Base-by-base conservation (phyloP, 2,797 vertebrate species). In the Lepilemur ruficaudatus region DNA sequence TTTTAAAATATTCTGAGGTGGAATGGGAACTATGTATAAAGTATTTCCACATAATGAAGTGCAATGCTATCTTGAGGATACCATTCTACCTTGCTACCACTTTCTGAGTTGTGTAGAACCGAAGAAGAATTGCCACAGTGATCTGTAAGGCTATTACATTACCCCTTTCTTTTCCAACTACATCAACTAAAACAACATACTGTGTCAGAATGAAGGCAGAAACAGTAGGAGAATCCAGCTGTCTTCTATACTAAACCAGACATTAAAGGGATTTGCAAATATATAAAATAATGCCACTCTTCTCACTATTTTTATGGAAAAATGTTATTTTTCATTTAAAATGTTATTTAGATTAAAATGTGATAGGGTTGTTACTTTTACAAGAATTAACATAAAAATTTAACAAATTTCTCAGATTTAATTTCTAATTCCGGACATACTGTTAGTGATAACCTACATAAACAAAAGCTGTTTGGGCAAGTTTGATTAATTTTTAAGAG, bases 251-350 rank as follows among this genome's bases (percentile, higher is more conserved):
- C 41, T 48, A 91, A 91, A 43, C 15, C 35, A 81, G 59, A 73
- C 7, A 65, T 65, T 81, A 72, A 80, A 90, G 22, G 13, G 23
- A 88, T 80, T 81, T 81, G 35, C 2, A 79, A 81, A 85, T 85
- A 50, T 82, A 55, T 50, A 61, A 25, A 95, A 63, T 1, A 81
- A 75, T 72, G 59, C 8, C 18, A 78, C 73, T 86, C 55, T 75
- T 83, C 59, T 76, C 73, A 76, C 32, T 87, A 57, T 32, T 69
- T 67, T 85, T 75, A 2, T 69, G 28, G 4, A 2, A 30, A 57
- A 89, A 89, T 84, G 52, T 7, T 89, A 86, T 50, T 95, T 92
- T 75, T 82, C 59, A 83, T 80, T 92, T 70, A 76, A 95, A 95
- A 67, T 50, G 23, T 95, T 80, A 83, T 63, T 79, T 83, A 72